A percentile compares a stretch with the other conserved stretches of the same genome.
Evolutionary conservation across 2,113 vertebrate species (phyloP).

Genomic region (Pristiophorus japonicus): DNA sequence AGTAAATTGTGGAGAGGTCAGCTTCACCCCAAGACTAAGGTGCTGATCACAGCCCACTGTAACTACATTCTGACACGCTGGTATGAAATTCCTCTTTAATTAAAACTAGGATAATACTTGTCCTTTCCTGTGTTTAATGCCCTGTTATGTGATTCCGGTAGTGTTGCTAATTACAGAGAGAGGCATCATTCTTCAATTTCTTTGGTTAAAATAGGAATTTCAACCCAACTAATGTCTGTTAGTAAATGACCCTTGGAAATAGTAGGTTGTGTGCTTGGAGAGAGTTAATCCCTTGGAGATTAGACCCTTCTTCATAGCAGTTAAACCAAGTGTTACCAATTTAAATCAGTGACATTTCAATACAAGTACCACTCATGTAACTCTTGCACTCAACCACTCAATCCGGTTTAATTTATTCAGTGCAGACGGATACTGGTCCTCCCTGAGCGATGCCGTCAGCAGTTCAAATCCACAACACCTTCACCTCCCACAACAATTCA

Average conservation of each 20-base stretch:
- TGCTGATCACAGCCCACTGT: neutral
- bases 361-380: neutral
- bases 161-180: neutral
- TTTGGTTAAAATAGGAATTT: neutral
- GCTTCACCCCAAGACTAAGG: neutral
- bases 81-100: neutral
- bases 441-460: neutral
- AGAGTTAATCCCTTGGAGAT: conserved; percentile 5
- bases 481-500: neutral
- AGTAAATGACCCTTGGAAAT: neutral
- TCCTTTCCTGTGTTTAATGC: neutral
- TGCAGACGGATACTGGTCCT: neutral
- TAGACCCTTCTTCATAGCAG: neutral
- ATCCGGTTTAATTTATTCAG: neutral
- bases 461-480: neutral
- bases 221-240: neutral
- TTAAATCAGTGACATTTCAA: neutral
- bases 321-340: neutral
- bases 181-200: neutral
- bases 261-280: neutral
- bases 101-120: neutral
- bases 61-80: neutral
- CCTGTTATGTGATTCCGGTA: neutral
- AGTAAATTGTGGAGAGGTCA: neutral
- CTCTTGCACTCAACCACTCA: neutral